These are phyloP conservation scores for Lerema accius DNA, from an alignment of 1,140 invertebrate genomes.

Conservation along the genomic window DNA sequence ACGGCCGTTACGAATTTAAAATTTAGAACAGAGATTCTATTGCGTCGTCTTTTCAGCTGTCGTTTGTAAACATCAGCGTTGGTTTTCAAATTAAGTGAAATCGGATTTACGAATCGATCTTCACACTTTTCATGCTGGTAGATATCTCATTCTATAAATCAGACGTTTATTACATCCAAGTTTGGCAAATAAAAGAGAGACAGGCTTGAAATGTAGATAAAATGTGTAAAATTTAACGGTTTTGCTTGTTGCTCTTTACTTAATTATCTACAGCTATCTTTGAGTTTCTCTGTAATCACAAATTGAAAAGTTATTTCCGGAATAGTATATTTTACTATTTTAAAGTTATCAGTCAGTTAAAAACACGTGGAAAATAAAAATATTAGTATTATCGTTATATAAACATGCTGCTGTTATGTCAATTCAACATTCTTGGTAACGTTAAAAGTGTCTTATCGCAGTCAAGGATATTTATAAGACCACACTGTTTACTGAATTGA, in stretches of 20 bases:
- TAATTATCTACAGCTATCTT: no score
- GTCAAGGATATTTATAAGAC: slow-evolving; percentile 46
- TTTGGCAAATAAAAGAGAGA: no score
- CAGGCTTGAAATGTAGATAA: no score
- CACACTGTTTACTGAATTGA: slow-evolving; percentile 62
- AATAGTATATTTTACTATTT: neutral
- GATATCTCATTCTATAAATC: no score
- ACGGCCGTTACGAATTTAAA: slow-evolving; percentile 65
- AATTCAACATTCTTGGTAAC: neutral
- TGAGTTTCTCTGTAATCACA: no score
- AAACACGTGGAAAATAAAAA: no score
- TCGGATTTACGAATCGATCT: slow-evolving; percentile 22
- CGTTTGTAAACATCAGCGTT: slow-evolving; percentile 59
- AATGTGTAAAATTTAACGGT: no score
- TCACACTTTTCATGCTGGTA: neutral
- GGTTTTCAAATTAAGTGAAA: slow-evolving; percentile 61
- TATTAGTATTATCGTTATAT: no score
- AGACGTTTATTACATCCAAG: no score
- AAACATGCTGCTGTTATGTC: no score
- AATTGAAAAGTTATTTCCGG: neutral
- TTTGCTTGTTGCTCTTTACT: no score
- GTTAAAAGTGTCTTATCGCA: slow-evolving; percentile 39
- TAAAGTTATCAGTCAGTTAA: no score
- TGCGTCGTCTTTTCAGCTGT: slow-evolving; percentile 52
- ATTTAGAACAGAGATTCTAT: slow-evolving; percentile 66